These are phyloP conservation scores for Chaetorhynchus papuensis DNA, from an alignment of 2,113 vertebrate species.

Conservation along the genomic window DNA sequence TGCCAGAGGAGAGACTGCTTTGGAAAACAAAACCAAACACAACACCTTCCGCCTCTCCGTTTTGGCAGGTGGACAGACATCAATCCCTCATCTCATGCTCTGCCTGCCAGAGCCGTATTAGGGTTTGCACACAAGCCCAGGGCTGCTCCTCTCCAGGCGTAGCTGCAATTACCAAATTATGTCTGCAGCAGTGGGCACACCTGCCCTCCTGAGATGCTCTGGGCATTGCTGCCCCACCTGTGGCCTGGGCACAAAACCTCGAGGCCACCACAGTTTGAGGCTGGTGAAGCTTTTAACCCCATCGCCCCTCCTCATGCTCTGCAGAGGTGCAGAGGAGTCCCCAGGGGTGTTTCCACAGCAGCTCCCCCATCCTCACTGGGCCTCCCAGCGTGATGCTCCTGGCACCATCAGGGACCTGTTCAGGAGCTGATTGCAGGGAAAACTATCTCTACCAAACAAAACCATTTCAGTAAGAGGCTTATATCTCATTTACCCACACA, in stretches of 20 bases:
- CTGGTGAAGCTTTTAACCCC: background rate
- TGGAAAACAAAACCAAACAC: background rate
- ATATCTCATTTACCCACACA: background rate
- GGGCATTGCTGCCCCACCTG: background rate
- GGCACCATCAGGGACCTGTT: background rate
- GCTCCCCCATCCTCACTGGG: background rate
- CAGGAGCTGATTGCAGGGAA: background rate
- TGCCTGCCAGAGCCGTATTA: background rate
- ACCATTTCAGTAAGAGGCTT: background rate
- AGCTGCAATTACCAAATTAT: background rate
- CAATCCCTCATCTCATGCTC: background rate
- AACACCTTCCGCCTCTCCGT: background rate
- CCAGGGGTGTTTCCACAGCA: background rate
- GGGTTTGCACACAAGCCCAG: background rate
- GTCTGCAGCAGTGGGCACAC: background rate
- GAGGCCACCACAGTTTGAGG: background rate
- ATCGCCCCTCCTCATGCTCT: fast-evolving
- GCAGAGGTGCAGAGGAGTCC: background rate
- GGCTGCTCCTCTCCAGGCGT: background rate
- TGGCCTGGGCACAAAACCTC: background rate
- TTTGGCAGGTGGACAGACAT: background rate
- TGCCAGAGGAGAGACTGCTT: background rate
- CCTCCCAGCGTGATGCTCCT: background rate
- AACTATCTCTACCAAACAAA: background rate
- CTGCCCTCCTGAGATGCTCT: background rate